phyloP scores from a whole-genome alignment of 2,797 vertebrate genomes.

The Phalanger gymnotis region DNA sequence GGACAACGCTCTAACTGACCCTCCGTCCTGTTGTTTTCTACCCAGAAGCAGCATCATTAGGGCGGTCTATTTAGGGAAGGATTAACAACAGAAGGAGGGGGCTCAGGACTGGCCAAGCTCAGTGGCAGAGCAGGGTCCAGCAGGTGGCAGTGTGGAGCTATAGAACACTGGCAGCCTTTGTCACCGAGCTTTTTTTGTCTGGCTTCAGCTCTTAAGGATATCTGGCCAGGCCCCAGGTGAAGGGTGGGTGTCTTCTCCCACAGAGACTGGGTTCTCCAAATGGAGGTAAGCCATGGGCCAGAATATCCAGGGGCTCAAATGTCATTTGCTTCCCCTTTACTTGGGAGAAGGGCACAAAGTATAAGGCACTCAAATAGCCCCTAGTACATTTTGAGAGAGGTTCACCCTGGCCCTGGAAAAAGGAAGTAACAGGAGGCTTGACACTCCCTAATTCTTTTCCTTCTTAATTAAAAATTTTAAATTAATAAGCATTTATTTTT shows the following conservation, averaged over 20 bases:
- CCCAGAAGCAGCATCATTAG: background rate
- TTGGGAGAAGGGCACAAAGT: background rate
- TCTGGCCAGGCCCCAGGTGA: background rate
- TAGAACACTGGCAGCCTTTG: background rate
- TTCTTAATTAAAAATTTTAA: background rate
- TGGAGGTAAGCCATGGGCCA: background rate
- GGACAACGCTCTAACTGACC: background rate
- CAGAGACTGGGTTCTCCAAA: background rate
- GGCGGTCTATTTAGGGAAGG: background rate
- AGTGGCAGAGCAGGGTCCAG: constrained; percentile 59
- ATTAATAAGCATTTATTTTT: background rate
- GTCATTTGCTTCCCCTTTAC: background rate
- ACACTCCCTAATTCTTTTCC: background rate
- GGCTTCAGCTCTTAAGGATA: background rate
- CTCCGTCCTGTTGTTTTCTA: background rate
- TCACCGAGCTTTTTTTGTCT: background rate
- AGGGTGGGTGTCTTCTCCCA: background rate
- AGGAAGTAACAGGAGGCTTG: background rate
- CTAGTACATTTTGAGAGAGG: background rate
- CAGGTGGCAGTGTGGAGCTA: constrained; percentile 77
- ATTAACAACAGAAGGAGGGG: fast-evolving
- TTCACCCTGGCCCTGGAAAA: background rate
- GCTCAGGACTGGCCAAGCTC: background rate
- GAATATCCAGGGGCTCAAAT: background rate
- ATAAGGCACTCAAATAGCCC: background rate